Conservation (phyloP, 2,888 invertebrate species). For the Erebia ligea region DNA sequence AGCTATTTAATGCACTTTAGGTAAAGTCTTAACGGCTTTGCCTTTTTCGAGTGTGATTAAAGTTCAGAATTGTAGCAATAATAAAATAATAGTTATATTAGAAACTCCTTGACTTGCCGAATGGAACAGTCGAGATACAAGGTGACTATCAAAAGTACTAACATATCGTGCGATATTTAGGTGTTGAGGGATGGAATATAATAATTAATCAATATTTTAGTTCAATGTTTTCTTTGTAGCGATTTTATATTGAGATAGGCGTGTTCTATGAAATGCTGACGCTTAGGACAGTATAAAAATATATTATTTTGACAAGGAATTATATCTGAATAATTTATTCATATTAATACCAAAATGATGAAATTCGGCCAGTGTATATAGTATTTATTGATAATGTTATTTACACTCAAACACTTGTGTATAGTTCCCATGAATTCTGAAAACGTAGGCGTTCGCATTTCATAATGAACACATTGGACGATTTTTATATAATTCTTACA, state of each 20-base stretch:
- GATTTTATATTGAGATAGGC: constrained; percentile 71
- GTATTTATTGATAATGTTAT: constrained; percentile 23
- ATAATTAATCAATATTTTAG: constrained; percentile 75
- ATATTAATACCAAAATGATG: constrained; percentile 38
- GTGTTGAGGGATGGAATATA: constrained; percentile 60
- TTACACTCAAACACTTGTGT: background rate
- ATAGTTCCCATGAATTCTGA: constrained; percentile 35
- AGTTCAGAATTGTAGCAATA: constrained; percentile 67
- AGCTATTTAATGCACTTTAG: constrained; percentile 17
- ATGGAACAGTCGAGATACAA: constrained; percentile 49
- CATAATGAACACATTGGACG: constrained; percentile 70
- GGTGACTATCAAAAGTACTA: constrained; percentile 55
- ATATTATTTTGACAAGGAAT: constrained; percentile 12
- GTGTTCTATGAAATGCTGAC: constrained; percentile 71
- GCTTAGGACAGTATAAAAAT: constrained; percentile 32
- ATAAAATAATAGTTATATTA: constrained; percentile 63
- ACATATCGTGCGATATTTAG: constrained; percentile 76
- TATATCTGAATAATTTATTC: constrained; percentile 11
- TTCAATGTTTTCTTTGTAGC: constrained; percentile 78
- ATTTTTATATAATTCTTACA: constrained; percentile 83
- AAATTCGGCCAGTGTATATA: constrained; percentile 40
- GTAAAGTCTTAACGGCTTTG: constrained; percentile 11
- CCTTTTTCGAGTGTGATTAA: constrained; percentile 56
- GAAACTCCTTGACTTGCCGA: constrained; percentile 59
- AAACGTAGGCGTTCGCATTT: constrained; percentile 71